Evolutionary conservation across 2,888 invertebrate genomes (phyloP).

Genomic region (Drosophila picticornis): DNA sequence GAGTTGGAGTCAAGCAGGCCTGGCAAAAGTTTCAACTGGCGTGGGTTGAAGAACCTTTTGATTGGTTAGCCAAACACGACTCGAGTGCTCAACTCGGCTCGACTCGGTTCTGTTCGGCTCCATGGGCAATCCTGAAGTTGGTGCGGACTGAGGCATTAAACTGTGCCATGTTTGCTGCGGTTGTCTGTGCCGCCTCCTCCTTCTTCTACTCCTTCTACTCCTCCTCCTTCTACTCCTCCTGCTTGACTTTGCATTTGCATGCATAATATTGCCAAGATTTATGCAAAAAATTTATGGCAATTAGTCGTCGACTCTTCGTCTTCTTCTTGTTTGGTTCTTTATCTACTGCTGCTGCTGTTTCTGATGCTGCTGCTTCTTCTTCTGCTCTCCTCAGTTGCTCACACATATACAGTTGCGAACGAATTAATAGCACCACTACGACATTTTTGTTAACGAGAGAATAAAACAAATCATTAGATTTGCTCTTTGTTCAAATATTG

Average conservation of each 20-base stretch:
- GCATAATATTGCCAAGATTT: constrained; percentile 80
- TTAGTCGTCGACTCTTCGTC: constrained; percentile 65
- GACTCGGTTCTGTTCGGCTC: constrained; percentile 22
- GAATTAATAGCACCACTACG: not conserved
- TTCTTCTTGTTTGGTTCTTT: constrained; percentile 35
- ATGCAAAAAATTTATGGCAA: constrained; percentile 82
- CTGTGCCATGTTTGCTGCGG: constrained; percentile 67
- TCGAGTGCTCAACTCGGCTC: constrained; percentile 1
- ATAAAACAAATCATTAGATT: not conserved
- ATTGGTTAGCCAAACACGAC: constrained; percentile 77
- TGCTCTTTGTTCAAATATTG: not conserved
- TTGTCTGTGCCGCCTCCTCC: constrained; percentile 16
- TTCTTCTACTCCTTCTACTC: not conserved
- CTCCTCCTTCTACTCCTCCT: not conserved
- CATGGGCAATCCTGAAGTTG: constrained; percentile 81
- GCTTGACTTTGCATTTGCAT: constrained; percentile 53
- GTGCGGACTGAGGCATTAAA: constrained; percentile 66
- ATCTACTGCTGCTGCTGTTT: constrained; percentile 29
- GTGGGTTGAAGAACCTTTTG: constrained; percentile 81
- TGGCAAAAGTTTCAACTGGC: constrained; percentile 13
- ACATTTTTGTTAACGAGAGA: not conserved
- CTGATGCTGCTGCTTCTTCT: constrained; percentile 14
- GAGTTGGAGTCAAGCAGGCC: constrained; percentile 13
- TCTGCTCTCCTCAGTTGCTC: constrained; percentile 1
- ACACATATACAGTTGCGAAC: not conserved